Evolutionary conservation across 1,140 invertebrate genomes (phyloP).

Genomic region (Octopus sinensis): DNA sequence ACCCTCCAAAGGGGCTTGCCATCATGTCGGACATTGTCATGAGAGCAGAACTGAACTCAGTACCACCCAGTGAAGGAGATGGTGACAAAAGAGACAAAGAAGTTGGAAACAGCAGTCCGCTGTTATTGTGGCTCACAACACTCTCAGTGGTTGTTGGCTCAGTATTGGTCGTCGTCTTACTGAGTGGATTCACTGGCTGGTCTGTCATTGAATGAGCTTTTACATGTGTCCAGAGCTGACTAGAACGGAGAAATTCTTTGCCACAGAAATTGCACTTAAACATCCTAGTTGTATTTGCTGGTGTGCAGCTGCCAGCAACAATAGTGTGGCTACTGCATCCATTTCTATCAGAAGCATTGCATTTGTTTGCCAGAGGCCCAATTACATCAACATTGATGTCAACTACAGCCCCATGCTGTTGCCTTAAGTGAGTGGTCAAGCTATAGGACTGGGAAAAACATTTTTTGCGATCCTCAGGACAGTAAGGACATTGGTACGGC

Average conservation of each 20-base stretch:
- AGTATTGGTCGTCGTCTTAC: neutral
- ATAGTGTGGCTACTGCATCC: neutral
- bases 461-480: slow-evolving; percentile 21
- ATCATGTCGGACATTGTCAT: slow-evolving; percentile 6
- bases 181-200: neutral
- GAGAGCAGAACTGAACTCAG: neutral
- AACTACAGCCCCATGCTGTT: neutral
- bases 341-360: neutral
- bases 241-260: neutral
- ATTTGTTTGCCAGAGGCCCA: neutral
- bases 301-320: neutral
- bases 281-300: neutral
- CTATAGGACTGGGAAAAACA: slow-evolving; percentile 50
- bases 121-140: neutral
- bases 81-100: neutral
- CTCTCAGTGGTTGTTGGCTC: neutral
- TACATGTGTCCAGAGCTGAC: neutral
- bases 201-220: neutral
- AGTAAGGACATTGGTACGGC: slow-evolving; percentile 30
- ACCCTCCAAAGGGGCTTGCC: neutral
- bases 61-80: neutral
- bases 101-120: neutral
- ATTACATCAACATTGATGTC: neutral
- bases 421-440: slow-evolving; percentile 74
- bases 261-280: slow-evolving; percentile 5